Evolutionary conservation across 2,797 vertebrate species (phyloP).

Genomic region (Coccyzus lansbergi): DNA sequence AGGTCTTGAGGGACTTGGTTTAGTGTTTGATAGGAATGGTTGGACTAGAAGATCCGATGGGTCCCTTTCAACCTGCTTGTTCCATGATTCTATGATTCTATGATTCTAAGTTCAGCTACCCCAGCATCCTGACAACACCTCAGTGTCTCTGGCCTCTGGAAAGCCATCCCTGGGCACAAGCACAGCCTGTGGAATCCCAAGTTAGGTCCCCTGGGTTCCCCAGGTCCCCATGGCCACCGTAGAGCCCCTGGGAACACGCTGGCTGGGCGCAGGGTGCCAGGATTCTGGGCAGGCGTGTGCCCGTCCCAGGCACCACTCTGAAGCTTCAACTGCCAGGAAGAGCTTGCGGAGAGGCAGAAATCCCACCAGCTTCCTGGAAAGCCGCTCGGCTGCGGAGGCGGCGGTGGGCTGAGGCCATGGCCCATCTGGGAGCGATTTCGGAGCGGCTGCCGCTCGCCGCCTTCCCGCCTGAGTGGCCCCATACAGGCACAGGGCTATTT

Average conservation of each 20-base stretch:
- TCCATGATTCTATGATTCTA: no score
- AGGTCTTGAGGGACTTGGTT: no score
- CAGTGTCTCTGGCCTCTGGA: neutral
- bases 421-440: slow-evolving; percentile 76
- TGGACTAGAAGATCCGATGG: no score
- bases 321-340: neutral
- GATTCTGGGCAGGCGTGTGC: no score
- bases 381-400: neutral
- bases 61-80: no score
- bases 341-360: neutral
- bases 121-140: neutral
- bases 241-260: fast-evolving
- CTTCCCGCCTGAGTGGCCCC: neutral
- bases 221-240: neutral
- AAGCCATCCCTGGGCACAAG: neutral
- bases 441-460: neutral
- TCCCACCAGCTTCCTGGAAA: neutral
- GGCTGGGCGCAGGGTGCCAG: fast-evolving
- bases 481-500: slow-evolving; percentile 50
- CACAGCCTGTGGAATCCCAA: neutral
- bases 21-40: no score
- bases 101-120: neutral
- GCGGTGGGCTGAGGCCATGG: neutral
- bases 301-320: fast-evolving
- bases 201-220: neutral